Base-by-base conservation (phyloP, 2,888 invertebrate genomes). In the Globia sparganii region DNA sequence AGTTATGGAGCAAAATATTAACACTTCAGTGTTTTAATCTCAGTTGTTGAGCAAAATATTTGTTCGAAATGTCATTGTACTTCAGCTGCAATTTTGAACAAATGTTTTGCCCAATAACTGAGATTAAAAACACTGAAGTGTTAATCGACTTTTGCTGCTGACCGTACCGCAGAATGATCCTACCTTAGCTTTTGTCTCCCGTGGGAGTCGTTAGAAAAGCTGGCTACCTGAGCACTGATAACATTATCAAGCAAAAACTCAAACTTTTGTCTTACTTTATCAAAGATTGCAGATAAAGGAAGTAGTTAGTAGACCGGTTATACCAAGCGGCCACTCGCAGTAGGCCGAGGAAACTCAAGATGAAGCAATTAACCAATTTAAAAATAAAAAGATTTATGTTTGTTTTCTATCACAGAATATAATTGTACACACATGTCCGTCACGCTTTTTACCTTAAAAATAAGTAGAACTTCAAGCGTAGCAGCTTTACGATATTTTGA, bases 371-470 rank as follows among this genome's bases (percentile, higher is more conserved):
- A 84, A 71, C 62, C 46, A 75, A 80, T 81, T 64, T 71, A 75
- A 85, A 49, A 84, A 61, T 53, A 69, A 78, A 70, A 80, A 61
- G 53, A 81, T 64, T 34, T 43, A 77, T 67, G 77, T 49, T 61
- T 78, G 73, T 83, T 85, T 85, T 83, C 74, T 62, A 75, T 75
- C 43, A 74, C 21, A 64, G 61, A 82, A 69, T 62, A 66, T 78
- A 65, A 75, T 78, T 78, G 66, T 59, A 78, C 25, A 83, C 58
- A 83, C 31, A 66, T 74, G 71, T 70, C 56, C 72, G 84, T 83
- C 67, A 78, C 79, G 84, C 79, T 86, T 86, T 86, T 84, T 71
- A 78, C 69, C 37, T 58, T 68, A 65, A 86, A 78, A 86, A 85
- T 70, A 72, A 72, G 74, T 67, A 61, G 69, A 67, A 73, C 49